Evolutionary conservation across 1,140 invertebrate species (phyloP), one percentile per base, ranked within the genome.

Genomic region (Pinna nobilis): DNA sequence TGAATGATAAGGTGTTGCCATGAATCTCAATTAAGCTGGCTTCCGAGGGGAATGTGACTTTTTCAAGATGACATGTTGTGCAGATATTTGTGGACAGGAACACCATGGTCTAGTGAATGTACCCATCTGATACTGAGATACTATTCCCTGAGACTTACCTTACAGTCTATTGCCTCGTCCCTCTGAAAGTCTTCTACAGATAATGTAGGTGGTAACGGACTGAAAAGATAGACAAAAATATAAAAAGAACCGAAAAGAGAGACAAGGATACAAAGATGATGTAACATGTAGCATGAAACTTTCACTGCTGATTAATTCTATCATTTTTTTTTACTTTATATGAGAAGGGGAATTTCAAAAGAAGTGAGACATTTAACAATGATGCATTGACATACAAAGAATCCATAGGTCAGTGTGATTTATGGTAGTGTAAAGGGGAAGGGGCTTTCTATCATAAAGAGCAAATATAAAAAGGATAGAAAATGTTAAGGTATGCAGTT

Each of bases 91-190:
- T 13, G 18, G 37, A 11, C 23, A 33, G 37, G 18, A 37, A 5
- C 1, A 35, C 57, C 33, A 18, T 28, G 15, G 5, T 50, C n/a
- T 4, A 32, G 33, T 23, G 20, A 1, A 2, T 41, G 59, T 65
- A 33, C 28, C 39, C 44, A 47, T 20, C 7, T 1, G 15, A 47
- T 20, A 3, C 20, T 15, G 15, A 1, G 15, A 47, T n/a, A n/a
- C n/a, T n/a, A n/a, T n/a, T n/a, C n/a, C n/a, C n/a, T n/a, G 30
- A n/a, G 6, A 25, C 74, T 55, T 79, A 91, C 90, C 84, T 88
- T 90, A 86, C 95, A 97, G 88, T 96, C 95, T 13, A 95, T 92
- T 5, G 93, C 91, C 90, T 96, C 95, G 85, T 95, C 95, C 35
- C 93, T 91, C 81, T 94, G 94, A 80, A 93, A 94, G 89, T 96